Percentiles rank a stretch among this genome's conserved stretches.
phyloP scores from a whole-genome alignment of 2,113 vertebrate species.

The human (Homo sapiens) region GRCh38 chr20:9794501-9795000 shows the following conservation, averaged over 20 bases:
- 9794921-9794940: background rate
- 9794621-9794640: background rate
- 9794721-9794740: background rate
- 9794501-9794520: background rate
- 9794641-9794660: background rate
- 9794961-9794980: background rate
- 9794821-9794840: background rate
- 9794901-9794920: background rate
- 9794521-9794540: background rate
- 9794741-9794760: background rate
- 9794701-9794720: background rate
- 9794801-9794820: background rate
- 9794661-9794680: background rate
- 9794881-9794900: background rate
- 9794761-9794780: conserved; percentile 10
- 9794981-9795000: background rate
- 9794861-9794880: background rate
- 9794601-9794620: background rate
- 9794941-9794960: background rate
- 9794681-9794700: background rate
- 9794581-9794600: background rate
- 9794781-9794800: background rate
- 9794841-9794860: background rate
- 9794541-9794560: background rate
- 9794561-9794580: background rate